Conservation (phyloP, 2,113 vertebrate species). For the Leuciscus idus region DNA sequence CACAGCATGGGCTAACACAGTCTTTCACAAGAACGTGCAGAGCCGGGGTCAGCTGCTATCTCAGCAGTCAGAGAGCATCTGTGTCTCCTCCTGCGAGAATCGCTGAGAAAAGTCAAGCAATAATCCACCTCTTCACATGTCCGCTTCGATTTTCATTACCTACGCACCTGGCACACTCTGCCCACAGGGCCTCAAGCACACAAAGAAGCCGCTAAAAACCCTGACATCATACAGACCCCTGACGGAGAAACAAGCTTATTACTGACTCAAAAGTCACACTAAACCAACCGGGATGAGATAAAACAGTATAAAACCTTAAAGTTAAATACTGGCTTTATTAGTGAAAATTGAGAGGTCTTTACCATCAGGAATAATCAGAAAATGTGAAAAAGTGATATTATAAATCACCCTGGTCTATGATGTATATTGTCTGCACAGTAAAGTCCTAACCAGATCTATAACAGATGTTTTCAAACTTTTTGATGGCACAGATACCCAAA, state of each 20-base stretch:
- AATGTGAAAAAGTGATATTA: not conserved
- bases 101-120: not conserved
- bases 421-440: not conserved
- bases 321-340: not conserved
- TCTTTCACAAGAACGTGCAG: not conserved
- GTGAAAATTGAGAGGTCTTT: not conserved
- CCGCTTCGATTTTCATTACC: conserved; percentile 23
- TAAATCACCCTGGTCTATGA: not conserved
- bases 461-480: not conserved
- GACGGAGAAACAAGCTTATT: conserved; percentile 6
- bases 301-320: not conserved
- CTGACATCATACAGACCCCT: not conserved
- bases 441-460: not conserved
- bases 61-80: conserved; percentile 21
- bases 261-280: not conserved
- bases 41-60: not conserved
- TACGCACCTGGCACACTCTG: not conserved
- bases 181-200: conserved; percentile 1
- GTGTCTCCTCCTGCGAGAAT: conserved; percentile 14
- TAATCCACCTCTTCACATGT: conserved; percentile 52
- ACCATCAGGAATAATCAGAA: not conserved
- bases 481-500: too few species aligned
- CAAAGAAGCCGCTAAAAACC: not conserved
- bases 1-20: not conserved
- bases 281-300: not conserved